Percentiles rank a stretch among this genome's conserved stretches.
phyloP scores from a whole-genome alignment of 2,113 vertebrate species.

The Crotophaga sulcirostris region DNA sequence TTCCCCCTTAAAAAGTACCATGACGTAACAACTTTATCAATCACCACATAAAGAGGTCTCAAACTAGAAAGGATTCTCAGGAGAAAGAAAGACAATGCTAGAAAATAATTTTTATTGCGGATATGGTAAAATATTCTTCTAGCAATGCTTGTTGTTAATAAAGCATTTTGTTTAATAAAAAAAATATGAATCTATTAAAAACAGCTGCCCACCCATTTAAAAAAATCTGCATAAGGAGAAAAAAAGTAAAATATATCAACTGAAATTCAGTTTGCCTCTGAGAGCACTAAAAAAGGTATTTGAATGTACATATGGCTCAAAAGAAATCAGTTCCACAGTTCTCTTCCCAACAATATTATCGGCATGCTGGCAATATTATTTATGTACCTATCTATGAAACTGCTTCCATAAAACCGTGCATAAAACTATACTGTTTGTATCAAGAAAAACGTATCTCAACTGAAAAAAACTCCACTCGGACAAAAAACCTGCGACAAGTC shows the following conservation, averaged over 20 bases:
- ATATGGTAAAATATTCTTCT: background rate
- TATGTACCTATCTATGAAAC: background rate
- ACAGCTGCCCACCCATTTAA: slow-evolving; percentile 6
- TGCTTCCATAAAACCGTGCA: background rate
- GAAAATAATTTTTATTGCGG: background rate
- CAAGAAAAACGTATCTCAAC: background rate
- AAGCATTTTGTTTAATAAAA: slow-evolving; percentile 38
- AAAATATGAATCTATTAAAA: slow-evolving; percentile 12
- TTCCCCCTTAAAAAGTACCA: slow-evolving; percentile 9
- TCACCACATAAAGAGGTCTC: background rate
- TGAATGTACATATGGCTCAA: background rate
- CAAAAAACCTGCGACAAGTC: background rate
- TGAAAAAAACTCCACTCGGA: background rate
- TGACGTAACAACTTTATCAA: slow-evolving; percentile 51
- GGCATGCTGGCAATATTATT: background rate
- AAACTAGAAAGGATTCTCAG: slow-evolving; percentile 1
- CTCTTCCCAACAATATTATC: background rate
- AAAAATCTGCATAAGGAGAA: background rate
- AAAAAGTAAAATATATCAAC: background rate
- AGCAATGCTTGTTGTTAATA: background rate
- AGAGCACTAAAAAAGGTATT: background rate
- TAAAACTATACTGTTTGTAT: background rate
- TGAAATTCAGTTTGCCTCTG: background rate
- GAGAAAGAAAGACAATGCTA: background rate
- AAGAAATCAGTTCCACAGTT: background rate